Conservation (phyloP, 2,797 vertebrate species). For the Catamblyrhynchus diadema region DNA sequence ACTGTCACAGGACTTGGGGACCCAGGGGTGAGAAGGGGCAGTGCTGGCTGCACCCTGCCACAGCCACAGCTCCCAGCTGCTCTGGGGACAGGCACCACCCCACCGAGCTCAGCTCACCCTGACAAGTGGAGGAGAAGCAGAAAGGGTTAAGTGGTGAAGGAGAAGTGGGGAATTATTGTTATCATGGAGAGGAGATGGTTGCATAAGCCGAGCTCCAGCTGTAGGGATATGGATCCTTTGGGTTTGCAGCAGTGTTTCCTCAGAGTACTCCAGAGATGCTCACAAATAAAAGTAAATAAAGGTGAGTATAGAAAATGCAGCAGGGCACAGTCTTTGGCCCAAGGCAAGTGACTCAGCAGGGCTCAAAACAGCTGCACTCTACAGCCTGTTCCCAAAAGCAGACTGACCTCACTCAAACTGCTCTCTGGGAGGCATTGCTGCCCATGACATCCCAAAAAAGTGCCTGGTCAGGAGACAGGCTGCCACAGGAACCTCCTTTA, state of each 20-base stretch:
- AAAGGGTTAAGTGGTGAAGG: neutral
- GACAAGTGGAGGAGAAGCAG: neutral
- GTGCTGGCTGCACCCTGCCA: neutral
- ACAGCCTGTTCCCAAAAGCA: neutral
- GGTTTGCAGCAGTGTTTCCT: neutral
- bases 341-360: neutral
- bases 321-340: neutral
- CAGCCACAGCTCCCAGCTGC: neutral
- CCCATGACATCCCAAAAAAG: neutral
- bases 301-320: neutral
- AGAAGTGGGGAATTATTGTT: neutral
- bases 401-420: neutral
- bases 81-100: fast-evolving
- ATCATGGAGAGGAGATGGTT: neutral
- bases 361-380: neutral
- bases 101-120: fast-evolving
- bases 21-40: neutral
- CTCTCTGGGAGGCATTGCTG: neutral
- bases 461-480: neutral
- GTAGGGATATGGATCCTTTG: neutral
- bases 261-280: neutral
- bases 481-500: neutral
- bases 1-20: fast-evolving
- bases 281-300: neutral
- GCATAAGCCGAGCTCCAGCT: neutral